Base-by-base conservation (phyloP, 2,888 invertebrate genomes). In the Drosophila siamana region DNA sequence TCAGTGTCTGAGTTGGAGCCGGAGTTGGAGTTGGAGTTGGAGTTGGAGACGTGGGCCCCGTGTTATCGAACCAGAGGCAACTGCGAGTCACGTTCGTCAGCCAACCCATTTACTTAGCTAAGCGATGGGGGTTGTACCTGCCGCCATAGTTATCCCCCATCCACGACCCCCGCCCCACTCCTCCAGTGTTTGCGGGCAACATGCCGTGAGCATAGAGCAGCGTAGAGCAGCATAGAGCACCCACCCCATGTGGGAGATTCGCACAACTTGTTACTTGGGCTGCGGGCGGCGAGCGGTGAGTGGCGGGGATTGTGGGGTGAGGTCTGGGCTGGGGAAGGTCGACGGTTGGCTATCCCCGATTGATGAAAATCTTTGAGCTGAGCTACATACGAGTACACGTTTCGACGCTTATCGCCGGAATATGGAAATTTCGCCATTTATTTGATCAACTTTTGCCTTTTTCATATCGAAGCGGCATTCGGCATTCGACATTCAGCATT, bases 51-150 rank as follows among this genome's bases (percentile, higher is more conserved):
- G 51, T 56, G 65, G 68, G 46, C 51, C 15, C 13, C 22, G 47
- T 55, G 66, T 43, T 80, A 69, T 74, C 65, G 69, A 86, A 70
- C 60, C 56, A 24, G 52, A 59, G 67, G 63, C 77, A 43, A 47
- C 65, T 56, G 59, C 79, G 54, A 89, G 89, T 89, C 89, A 89
- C 86, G 89, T 89, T 87, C 86, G 60, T 41, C 65, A 67, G 71
- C 83, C 86, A 89, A 89, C 89, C 88, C 88, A 86, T 89, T 89
- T 88, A 80, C 78, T 89, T 89, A 86, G 80, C 86, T 80, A 86
- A 86, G 85, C 83, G 82, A 82, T 74, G 88, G 69, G 86, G 88
- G 89, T 85, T 77, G 67, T 79, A 87, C 88, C 82, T 79, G 82
- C 86, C 76, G 63, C 69, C 78, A 80, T 69, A 54, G 65, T 48